These are phyloP conservation scores for Apis cerana DNA, from an alignment of 1,140 invertebrate species.

Conservation along the genomic window DNA sequence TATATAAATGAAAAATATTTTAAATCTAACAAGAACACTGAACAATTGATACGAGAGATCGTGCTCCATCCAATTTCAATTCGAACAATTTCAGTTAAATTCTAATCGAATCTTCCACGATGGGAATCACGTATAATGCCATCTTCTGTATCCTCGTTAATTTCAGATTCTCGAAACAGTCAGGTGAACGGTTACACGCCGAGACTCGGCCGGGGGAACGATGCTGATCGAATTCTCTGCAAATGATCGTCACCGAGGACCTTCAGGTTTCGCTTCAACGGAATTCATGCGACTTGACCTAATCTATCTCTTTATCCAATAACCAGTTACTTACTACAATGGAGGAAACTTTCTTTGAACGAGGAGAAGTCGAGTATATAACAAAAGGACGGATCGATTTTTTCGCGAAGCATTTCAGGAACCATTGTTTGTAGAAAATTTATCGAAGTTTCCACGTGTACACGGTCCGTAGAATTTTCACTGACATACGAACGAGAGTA, in stretches of 20 bases:
- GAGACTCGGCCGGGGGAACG: conserved; percentile 53
- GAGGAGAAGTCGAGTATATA: no score
- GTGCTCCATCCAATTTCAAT: no score
- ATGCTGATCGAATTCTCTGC: conserved; percentile 35
- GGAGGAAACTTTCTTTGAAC: background rate
- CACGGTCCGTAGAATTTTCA: background rate
- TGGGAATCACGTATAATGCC: no score
- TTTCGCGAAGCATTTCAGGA: background rate
- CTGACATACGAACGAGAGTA: background rate
- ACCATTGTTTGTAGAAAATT: background rate
- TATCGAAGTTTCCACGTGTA: background rate
- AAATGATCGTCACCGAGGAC: conserved; percentile 19
- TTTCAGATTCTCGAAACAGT: conserved; percentile 54
- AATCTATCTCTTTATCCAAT: background rate
- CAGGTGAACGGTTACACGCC: conserved; percentile 58
- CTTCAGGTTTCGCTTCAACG: background rate
- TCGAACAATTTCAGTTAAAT: no score
- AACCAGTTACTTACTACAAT: background rate
- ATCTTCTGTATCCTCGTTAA: background rate
- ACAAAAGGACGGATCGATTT: background rate
- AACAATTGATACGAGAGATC: no score
- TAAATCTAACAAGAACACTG: no score
- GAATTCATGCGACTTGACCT: background rate
- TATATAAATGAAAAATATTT: no score
- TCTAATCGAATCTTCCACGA: no score